phyloP scores from a whole-genome alignment of 2,797 vertebrate species.

The Danio choprae region DNA sequence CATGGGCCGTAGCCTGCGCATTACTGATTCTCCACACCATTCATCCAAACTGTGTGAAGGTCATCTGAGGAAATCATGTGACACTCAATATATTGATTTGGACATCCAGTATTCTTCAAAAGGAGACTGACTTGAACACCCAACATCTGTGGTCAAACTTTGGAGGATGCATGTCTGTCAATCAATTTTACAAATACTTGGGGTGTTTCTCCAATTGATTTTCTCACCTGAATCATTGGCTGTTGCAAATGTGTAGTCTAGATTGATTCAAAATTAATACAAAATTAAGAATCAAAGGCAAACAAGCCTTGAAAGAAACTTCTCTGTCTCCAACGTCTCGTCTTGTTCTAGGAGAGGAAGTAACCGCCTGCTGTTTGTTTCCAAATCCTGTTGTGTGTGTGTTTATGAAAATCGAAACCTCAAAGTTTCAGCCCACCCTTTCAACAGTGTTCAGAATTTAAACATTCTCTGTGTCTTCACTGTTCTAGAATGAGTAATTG shows the following conservation, averaged over 20 bases:
- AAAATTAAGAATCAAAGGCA: neutral
- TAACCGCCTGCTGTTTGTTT: slow-evolving; percentile 59
- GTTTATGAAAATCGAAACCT: slow-evolving; percentile 60
- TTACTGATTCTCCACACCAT: slow-evolving; percentile 48
- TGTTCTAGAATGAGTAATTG: slow-evolving; percentile 48
- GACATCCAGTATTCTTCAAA: slow-evolving; percentile 62
- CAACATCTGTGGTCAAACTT: slow-evolving; percentile 19
- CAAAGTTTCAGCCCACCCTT: slow-evolving; percentile 50
- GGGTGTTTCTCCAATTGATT: neutral
- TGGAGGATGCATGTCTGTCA: neutral
- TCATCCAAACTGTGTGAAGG: slow-evolving; percentile 60
- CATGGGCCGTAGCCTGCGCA: slow-evolving; percentile 40
- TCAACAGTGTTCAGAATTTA: slow-evolving; percentile 48
- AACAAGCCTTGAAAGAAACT: slow-evolving; percentile 10
- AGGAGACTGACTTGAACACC: slow-evolving; percentile 15
- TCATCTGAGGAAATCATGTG: slow-evolving; percentile 67
- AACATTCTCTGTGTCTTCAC: slow-evolving; percentile 42
- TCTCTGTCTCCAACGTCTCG: neutral
- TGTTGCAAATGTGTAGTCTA: neutral
- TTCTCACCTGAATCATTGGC: neutral
- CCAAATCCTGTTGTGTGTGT: slow-evolving; percentile 59
- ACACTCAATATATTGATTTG: slow-evolving; percentile 69
- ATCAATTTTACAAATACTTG: neutral
- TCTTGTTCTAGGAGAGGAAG: slow-evolving; percentile 31
- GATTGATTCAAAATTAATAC: no score